Evolutionary conservation across 2,797 vertebrate genomes (phyloP).

Genomic region (Todus mexicanus): DNA sequence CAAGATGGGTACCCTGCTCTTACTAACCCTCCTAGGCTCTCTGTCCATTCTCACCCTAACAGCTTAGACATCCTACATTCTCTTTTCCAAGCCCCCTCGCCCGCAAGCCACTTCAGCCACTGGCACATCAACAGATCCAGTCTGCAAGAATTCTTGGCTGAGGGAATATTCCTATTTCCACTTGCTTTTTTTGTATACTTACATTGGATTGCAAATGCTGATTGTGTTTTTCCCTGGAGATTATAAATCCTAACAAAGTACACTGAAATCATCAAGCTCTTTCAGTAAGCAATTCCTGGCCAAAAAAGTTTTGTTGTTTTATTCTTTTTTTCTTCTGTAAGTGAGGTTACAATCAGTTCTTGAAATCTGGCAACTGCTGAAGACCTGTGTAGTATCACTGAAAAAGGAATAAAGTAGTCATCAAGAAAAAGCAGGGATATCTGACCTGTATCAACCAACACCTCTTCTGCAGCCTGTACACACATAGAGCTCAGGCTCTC

Average conservation of each 20-base stretch:
- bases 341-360: not conserved
- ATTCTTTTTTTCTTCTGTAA: not conserved
- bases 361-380: slow-evolving; percentile 1
- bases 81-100: not conserved
- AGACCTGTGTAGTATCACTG: slow-evolving; percentile 2
- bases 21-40: not conserved
- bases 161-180: not conserved
- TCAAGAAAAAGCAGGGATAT: not conserved
- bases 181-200: not conserved
- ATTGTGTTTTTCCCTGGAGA: slow-evolving; percentile 17
- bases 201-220: not conserved
- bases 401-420: not conserved
- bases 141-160: not conserved
- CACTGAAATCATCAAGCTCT: not conserved
- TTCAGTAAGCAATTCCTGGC: not conserved
- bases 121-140: not conserved
- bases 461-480: not conserved
- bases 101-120: not conserved
- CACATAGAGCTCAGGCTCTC: not conserved
- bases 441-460: not conserved
- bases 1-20: not conserved
- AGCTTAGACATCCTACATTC: not conserved
- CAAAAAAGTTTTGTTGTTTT: not conserved
- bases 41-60: not conserved
- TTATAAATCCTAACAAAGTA: slow-evolving; percentile 9